These are phyloP conservation scores for Sternarchorhynchus goeldii DNA, from an alignment of 2,797 vertebrate genomes.

Conservation along the genomic window DNA sequence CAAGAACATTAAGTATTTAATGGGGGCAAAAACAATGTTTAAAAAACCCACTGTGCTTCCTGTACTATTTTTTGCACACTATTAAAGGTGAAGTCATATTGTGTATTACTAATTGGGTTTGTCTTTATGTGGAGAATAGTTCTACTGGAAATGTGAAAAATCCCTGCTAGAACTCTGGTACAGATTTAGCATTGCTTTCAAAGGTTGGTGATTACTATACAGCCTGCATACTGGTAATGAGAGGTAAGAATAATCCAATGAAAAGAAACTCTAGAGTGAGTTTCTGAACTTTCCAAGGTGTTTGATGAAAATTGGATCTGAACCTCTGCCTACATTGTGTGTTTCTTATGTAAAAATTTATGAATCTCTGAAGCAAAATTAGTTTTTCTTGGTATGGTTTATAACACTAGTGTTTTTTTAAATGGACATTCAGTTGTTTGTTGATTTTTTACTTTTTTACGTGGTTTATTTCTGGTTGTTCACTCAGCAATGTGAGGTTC, in stretches of 20 bases:
- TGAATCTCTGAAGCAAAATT: neutral
- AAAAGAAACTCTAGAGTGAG: constrained; percentile 56
- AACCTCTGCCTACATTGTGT: neutral
- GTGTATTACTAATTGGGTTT: constrained; percentile 57
- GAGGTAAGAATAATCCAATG: constrained; percentile 64
- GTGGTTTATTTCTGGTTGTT: too few species aligned
- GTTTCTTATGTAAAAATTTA: neutral
- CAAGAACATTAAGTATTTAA: constrained; percentile 77
- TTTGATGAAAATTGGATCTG: constrained; percentile 10
- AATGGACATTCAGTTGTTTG: too few species aligned
- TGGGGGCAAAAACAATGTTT: constrained; percentile 76
- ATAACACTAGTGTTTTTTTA: too few species aligned
- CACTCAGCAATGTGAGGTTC: too few species aligned
- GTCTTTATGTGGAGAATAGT: constrained; percentile 32
- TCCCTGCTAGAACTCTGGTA: constrained; percentile 23
- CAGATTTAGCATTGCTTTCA: constrained; percentile 35
- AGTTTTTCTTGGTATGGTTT: neutral
- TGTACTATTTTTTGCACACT: constrained; percentile 74
- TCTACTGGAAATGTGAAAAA: constrained; percentile 46
- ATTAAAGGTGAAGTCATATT: constrained; percentile 75
- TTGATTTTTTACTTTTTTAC: too few species aligned
- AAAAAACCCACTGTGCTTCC: constrained; percentile 67
- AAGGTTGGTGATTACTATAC: constrained; percentile 64
- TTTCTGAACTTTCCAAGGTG: constrained; percentile 16
- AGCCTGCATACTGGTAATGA: constrained; percentile 43